A percentile compares a stretch with the other conserved stretches of the same genome.
Conservation (phyloP, 1,140 invertebrate genomes). For the Trichoplusia ni region DNA sequence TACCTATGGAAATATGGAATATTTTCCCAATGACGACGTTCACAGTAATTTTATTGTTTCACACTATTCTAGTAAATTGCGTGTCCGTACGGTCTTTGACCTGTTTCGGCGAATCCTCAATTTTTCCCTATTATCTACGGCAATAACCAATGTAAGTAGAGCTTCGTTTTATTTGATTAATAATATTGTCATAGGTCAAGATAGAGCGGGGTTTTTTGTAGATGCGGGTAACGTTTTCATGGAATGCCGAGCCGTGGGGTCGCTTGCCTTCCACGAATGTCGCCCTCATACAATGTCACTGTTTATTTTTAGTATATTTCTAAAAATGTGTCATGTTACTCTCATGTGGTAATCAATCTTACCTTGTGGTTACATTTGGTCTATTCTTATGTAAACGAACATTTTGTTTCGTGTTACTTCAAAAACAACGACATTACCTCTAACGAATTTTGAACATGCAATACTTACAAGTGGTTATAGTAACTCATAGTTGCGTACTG, state of each 20-base stretch:
- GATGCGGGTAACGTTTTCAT: slow-evolving; percentile 27
- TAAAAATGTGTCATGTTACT: slow-evolving; percentile 1
- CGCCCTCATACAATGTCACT: slow-evolving; percentile 21
- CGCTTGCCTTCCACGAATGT: slow-evolving; percentile 30
- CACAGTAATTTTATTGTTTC: not conserved
- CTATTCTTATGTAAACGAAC: too few species aligned
- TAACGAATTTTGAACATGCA: too few species aligned
- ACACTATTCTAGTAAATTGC: slow-evolving; percentile 29
- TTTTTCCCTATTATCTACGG: slow-evolving; percentile 4
- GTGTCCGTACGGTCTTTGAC: slow-evolving; percentile 26
- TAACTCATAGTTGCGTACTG: too few species aligned
- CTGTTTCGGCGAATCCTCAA: slow-evolving; percentile 25
- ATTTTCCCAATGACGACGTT: slow-evolving; percentile 6
- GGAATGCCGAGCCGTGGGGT: slow-evolving; percentile 23
- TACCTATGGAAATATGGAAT: not conserved
- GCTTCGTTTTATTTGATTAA: not conserved
- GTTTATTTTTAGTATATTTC: slow-evolving; percentile 35
- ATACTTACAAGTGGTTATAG: too few species aligned
- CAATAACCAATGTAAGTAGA: slow-evolving; percentile 9
- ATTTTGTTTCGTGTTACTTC: too few species aligned
- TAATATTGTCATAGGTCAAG: slow-evolving; percentile 23
- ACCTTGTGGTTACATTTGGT: too few species aligned
- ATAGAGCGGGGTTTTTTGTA: slow-evolving; percentile 22
- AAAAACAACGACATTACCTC: too few species aligned
- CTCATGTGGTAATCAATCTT: not conserved